Evolutionary conservation across 2,113 vertebrate species (phyloP).

Genomic region (Haemorhous mexicanus): DNA sequence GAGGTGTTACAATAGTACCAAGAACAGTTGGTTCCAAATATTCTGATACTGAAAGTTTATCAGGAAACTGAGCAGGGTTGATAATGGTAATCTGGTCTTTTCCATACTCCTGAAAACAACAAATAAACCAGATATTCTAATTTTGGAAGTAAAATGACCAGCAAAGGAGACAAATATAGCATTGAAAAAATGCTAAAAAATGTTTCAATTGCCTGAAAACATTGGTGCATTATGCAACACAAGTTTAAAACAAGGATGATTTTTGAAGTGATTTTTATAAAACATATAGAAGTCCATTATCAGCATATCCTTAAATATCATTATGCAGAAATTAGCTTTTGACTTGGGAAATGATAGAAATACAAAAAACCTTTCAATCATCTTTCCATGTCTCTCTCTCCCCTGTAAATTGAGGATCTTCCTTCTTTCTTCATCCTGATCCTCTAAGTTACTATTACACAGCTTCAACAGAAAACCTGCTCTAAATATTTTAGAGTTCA

Average conservation of each 20-base stretch:
- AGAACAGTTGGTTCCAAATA: conserved; percentile 93
- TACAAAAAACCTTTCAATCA: neutral
- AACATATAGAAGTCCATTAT: neutral
- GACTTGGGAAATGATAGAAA: neutral
- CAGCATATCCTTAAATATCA: neutral
- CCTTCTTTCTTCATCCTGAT: neutral
- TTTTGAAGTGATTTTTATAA: neutral
- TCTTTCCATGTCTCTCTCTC: neutral
- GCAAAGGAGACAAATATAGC: neutral
- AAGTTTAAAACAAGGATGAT: neutral
- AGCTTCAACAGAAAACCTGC: neutral
- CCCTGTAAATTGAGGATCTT: neutral
- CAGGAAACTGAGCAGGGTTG: conserved; percentile 91
- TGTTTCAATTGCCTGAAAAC: neutral
- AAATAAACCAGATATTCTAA: neutral
- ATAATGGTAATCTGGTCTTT: conserved; percentile 87
- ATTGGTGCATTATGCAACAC: neutral
- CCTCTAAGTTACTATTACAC: neutral
- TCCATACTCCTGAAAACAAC: conserved; percentile 80
- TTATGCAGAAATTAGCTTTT: neutral
- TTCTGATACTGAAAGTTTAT: conserved; percentile 80
- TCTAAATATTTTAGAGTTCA: neutral
- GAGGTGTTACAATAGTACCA: conserved; percentile 90
- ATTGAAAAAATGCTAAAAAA: neutral
- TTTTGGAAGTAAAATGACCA: neutral